Evolutionary conservation across 2,113 vertebrate species (phyloP).

Genomic region (Ceuthmochares aereus): DNA sequence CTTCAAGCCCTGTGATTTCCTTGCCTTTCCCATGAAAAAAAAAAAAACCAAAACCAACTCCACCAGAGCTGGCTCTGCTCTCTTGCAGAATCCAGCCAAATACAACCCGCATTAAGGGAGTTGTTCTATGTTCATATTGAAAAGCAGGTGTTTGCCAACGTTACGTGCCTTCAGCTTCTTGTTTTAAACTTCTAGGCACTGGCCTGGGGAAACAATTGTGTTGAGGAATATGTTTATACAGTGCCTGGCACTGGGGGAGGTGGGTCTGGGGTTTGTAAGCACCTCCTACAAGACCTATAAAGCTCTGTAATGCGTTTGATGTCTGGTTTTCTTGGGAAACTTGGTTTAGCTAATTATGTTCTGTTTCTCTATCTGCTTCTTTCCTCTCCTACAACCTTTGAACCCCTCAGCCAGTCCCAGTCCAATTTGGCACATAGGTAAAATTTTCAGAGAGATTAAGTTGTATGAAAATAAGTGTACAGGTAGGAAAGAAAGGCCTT

Average conservation of each 20-base stretch:
- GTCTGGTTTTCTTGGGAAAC: slow-evolving; percentile 53
- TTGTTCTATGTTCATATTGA: slow-evolving; percentile 54
- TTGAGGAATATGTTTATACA: slow-evolving; percentile 38
- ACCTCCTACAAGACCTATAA: slow-evolving; percentile 35
- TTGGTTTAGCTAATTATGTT: not conserved
- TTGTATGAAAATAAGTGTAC: slow-evolving; percentile 43
- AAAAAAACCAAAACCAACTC: not conserved
- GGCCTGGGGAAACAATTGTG: slow-evolving; percentile 63
- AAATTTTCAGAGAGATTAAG: slow-evolving; percentile 47
- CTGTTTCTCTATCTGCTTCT: not conserved
- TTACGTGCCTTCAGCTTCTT: not conserved
- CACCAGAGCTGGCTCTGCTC: slow-evolving; percentile 17
- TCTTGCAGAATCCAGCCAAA: slow-evolving; percentile 27
- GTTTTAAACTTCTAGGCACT: not conserved
- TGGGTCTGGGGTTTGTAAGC: slow-evolving; percentile 44
- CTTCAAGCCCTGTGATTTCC: slow-evolving; percentile 28
- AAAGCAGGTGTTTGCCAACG: slow-evolving; percentile 29
- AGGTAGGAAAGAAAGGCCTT: not conserved
- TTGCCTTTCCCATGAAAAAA: slow-evolving; percentile 48
- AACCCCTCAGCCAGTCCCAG: slow-evolving; percentile 14
- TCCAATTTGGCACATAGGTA: slow-evolving; percentile 50
- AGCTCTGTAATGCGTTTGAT: not conserved
- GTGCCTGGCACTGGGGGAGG: slow-evolving; percentile 49
- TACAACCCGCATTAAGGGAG: slow-evolving; percentile 56
- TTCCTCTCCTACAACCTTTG: slow-evolving; percentile 39